Evolutionary conservation across 1,140 invertebrate species (phyloP), one percentile per base, ranked within the genome.

Genomic region (Pogonomyrmex barbatus): DNA sequence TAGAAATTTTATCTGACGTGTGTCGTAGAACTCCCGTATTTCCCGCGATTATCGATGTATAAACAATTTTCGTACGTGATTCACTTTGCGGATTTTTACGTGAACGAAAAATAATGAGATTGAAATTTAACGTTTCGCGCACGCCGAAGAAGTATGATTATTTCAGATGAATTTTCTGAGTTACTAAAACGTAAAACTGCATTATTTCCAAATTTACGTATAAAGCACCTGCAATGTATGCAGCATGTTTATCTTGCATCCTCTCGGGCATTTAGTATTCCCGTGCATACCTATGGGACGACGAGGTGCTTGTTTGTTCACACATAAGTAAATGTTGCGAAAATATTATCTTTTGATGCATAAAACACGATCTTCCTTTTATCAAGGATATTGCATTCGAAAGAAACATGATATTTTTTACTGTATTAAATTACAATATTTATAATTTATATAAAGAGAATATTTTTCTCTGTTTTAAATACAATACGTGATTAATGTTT

Each of bases 1-100:
- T 30, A n/a, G 1, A 71, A 82, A 82, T 82, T 58, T 82, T 5
- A 42, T 54, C 68, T 81, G n/a, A 45, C 17, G n/a, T 47, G 36
- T 67, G 65, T 70, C 30, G 45, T 45, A 47, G 60, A 71, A 24
- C 24, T 0, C 50, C 10, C 54, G 30, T 17, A 33, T 10, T 47
- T 70, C 8, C 5, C 12, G 12, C 39, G 39, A 56, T 81, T 68
- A 45, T 3, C 50, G 33, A 60, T 4, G 17, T 50, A 10, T 42
- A 68, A 54, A 17, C 47, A 81, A 81, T 56, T 81, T 56, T 54
- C 36, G n/a, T 8, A n/a, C 4, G 14, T 45, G 47, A 52, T 47
- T 9, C 4, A 6, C 10, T 33, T 63, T 4, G 12, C 30, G 12
- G 8, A 54, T 30, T 30, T 36, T 0, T 73, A 54, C 52, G n/a